Percentiles rank a stretch among this genome's conserved stretches.
These are phyloP conservation scores for Drosophila hydei DNA, from an alignment of 1,140 invertebrate genomes.

Conservation along the genomic window DNA sequence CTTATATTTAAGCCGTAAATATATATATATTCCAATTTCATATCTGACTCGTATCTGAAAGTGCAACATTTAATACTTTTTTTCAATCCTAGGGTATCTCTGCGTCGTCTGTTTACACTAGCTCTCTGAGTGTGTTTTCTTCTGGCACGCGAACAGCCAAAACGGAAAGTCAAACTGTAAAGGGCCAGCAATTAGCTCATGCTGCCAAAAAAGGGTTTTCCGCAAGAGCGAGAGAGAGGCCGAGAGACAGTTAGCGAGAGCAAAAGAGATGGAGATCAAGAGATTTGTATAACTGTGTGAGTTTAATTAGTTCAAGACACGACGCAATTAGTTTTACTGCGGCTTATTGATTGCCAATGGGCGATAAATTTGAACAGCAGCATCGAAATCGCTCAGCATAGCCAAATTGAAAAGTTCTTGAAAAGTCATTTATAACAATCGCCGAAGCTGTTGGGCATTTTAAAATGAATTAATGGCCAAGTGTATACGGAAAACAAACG, in stretches of 20 bases:
- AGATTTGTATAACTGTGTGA: conserved; percentile 12
- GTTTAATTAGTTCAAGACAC: conserved; percentile 79
- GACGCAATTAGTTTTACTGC: conserved; percentile 74
- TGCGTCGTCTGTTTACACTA: not conserved
- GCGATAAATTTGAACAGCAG: conserved; percentile 64
- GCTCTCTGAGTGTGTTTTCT: not conserved
- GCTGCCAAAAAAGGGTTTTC: conserved; percentile 27
- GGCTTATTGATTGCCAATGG: conserved; percentile 67
- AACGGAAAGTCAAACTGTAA: conserved; percentile 54
- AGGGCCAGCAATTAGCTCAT: conserved; percentile 55
- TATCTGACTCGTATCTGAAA: no score
- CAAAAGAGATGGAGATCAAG: not conserved
- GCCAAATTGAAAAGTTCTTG: conserved; percentile 40
- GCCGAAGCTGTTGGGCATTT: conserved; percentile 4
- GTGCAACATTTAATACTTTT: not conserved
- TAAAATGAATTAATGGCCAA: conserved; percentile 19
- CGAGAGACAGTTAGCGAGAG: not conserved
- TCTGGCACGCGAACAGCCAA: conserved; percentile 31
- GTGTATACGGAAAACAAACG: conserved; percentile 4
- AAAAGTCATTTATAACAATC: conserved; percentile 39
- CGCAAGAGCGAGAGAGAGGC: not conserved
- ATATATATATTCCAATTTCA: no score
- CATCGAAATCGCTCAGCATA: conserved; percentile 13
- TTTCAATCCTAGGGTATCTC: conserved; percentile 3
- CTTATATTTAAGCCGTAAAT: no score